A percentile compares a stretch with the other conserved stretches of the same genome.
These are phyloP conservation scores for Ophiodon elongatus DNA, from an alignment of 2,113 vertebrate species.

Conservation along the genomic window DNA sequence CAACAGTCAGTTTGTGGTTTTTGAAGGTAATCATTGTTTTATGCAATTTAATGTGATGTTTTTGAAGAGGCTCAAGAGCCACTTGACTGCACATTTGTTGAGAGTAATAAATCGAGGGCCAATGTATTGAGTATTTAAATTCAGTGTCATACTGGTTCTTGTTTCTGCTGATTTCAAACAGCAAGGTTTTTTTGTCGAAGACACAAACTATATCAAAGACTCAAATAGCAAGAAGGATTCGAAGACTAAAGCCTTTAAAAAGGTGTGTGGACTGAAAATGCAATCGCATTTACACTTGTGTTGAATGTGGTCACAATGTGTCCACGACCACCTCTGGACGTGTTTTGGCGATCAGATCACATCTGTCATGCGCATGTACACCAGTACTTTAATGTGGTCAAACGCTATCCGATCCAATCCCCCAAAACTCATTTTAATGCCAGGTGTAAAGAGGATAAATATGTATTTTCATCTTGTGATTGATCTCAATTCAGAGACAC, in stretches of 20 bases:
- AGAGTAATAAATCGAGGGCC: not conserved
- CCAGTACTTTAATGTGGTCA: not conserved
- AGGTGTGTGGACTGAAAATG: too few relatives aligned
- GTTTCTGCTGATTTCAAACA: constrained; percentile 10
- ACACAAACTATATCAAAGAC: not conserved
- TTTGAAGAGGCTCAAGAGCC: constrained; percentile 16
- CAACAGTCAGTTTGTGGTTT: constrained; percentile 25
- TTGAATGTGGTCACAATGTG: too few relatives aligned
- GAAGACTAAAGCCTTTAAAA: not conserved
- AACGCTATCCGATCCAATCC: not conserved
- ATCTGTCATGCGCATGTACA: too few relatives aligned
- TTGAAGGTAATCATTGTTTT: constrained; percentile 30
- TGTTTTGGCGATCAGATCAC: too few relatives aligned
- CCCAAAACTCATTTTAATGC: not conserved
- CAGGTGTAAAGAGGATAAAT: not conserved
- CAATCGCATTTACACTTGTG: too few relatives aligned
- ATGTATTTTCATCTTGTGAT: not conserved
- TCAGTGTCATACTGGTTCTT: not conserved
- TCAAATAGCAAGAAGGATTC: not conserved
- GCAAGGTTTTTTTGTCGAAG: not conserved
- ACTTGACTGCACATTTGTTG: constrained; percentile 13
- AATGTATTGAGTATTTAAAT: not conserved
- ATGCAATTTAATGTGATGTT: constrained; percentile 38
- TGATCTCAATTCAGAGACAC: not conserved
- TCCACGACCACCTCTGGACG: too few relatives aligned